These are phyloP conservation scores for Alexandromys fortis DNA, from an alignment of 2,113 vertebrate genomes.

Conservation along the genomic window DNA sequence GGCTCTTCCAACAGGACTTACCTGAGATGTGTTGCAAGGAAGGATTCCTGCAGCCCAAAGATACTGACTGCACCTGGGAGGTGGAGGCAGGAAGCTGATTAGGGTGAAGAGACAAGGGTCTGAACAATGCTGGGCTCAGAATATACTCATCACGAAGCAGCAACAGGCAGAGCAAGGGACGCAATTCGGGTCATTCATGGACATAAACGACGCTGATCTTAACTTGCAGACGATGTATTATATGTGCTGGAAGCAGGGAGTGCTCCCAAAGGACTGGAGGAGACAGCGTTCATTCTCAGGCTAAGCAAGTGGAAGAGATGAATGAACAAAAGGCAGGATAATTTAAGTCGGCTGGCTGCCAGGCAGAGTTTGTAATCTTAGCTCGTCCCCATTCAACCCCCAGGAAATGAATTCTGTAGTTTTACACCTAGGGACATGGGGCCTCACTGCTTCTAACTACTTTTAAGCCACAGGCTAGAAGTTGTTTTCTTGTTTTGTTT, in stretches of 20 bases:
- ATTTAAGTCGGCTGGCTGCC: background rate
- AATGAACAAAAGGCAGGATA: background rate
- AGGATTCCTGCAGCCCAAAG: conserved; percentile 40
- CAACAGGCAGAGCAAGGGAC: background rate
- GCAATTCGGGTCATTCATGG: background rate
- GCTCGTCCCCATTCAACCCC: background rate
- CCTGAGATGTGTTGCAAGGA: background rate
- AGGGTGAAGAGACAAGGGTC: background rate
- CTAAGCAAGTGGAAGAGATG: background rate
- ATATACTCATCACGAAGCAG: background rate
- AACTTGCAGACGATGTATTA: background rate
- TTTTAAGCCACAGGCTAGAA: background rate
- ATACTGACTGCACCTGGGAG: background rate
- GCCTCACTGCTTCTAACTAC: background rate
- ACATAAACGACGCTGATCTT: background rate
- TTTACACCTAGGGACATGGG: rapidly evolving
- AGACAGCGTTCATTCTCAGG: background rate
- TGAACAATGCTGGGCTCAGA: background rate
- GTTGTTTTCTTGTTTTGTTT: background rate
- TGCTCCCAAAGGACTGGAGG: background rate
- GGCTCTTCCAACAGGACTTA: background rate
- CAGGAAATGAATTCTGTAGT: background rate
- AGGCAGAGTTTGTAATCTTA: background rate
- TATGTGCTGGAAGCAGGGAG: background rate
- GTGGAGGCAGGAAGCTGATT: background rate